Evolutionary conservation across 2,888 invertebrate genomes (phyloP).

Genomic region (Chymomyza procnemis): DNA sequence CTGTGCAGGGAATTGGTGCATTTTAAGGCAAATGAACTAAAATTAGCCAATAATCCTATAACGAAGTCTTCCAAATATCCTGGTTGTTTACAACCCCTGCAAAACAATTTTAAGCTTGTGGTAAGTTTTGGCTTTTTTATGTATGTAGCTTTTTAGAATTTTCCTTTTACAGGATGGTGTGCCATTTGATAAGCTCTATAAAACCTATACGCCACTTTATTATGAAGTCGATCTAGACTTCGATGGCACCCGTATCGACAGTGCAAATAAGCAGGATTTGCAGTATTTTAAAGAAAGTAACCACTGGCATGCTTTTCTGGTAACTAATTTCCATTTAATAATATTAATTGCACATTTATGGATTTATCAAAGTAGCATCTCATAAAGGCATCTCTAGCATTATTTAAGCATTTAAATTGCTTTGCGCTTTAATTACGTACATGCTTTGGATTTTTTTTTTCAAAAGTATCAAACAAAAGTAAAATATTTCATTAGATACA

Average conservation of each 20-base stretch:
- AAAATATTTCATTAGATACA: background rate
- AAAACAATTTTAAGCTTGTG: slow-evolving; percentile 65
- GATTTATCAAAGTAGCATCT: no score
- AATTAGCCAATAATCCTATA: slow-evolving; percentile 68
- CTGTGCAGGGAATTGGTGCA: slow-evolving; percentile 62
- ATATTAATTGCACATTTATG: no score
- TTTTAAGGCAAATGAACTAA: slow-evolving; percentile 63
- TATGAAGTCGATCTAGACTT: slow-evolving; percentile 56
- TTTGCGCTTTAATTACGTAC: background rate
- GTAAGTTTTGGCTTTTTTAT: slow-evolving; percentile 34
- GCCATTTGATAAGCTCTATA: slow-evolving; percentile 67
- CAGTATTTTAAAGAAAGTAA: slow-evolving; percentile 57
- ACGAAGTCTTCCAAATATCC: slow-evolving; percentile 66
- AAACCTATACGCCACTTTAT: slow-evolving; percentile 61
- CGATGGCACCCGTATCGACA: slow-evolving; percentile 59
- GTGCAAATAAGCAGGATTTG: slow-evolving; percentile 50
- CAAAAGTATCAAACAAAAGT: background rate
- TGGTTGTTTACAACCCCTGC: slow-evolving; percentile 60
- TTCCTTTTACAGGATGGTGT: slow-evolving; percentile 60
- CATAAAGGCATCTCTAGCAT: no score
- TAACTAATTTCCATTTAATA: slow-evolving; percentile 22
- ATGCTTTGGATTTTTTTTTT: background rate
- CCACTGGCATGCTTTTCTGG: slow-evolving; percentile 74
- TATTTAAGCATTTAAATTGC: no score
- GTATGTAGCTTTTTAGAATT: background rate